Evolutionary conservation across 2,797 vertebrate species (phyloP), one percentile per base, ranked within the genome.

Genomic region (Arremon aurantiirostris): DNA sequence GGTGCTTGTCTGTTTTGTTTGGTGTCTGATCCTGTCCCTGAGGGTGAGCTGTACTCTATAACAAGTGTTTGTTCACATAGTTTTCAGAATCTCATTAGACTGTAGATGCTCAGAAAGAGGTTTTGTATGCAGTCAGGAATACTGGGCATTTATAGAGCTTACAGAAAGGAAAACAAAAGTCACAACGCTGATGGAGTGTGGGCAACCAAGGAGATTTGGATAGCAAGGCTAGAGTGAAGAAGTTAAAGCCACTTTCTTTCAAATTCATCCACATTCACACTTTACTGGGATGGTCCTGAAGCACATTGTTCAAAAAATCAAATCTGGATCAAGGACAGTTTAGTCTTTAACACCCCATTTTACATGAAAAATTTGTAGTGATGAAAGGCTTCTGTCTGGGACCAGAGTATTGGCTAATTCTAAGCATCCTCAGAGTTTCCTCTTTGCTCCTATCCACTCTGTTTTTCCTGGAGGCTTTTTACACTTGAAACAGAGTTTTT

Each of bases 21-120:
- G 32, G 30, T 47, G 10, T 70, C 47, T 73, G 37, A 64, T 63
- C 41, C 56, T 56, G 16, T 35, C 49, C 10, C 42, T 65, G 2
- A 0, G 1, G 28, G 30, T 5, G 1, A 41, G 16, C 12, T 37
- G 11, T 60, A 10, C 28, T 72, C 28, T 56, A 2, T 6, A 50
- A 11, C 30, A 55, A 63, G 20, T 27, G 50, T 50, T 81, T 34
- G 12, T 52, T 79, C 76, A n/a, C 3, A 1, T 6, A 18, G 27
- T 12, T 89, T 84, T 77, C 55, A 73, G 47, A 65, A 37, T 91
- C 23, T 55, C 52, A 23, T 28, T 76, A 22, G n/a, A 79, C 1
- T 63, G 60, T 17, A 66, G 34, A 21, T 27, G 13, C 6, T 84
- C 41, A 79, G 44, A 55, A 35, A 72, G 35, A 86, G 6, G 28